Percentiles rank a stretch among this genome's conserved stretches.
Evolutionary conservation across 2,888 invertebrate genomes (phyloP).

Genomic region (Mechanitis mazaeus): DNA sequence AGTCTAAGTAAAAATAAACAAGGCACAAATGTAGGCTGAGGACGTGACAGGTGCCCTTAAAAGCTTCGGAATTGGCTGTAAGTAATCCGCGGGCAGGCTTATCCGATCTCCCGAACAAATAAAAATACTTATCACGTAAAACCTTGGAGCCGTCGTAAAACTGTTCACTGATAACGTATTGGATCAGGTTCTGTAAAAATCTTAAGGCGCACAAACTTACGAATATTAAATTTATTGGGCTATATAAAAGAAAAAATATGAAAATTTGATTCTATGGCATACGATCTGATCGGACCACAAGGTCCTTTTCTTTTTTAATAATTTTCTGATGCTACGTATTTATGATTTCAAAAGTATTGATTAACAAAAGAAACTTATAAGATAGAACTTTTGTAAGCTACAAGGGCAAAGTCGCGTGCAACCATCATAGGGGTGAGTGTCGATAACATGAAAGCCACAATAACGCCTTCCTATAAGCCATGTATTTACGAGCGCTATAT

Average conservation of each 20-base stretch:
- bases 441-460: slow-evolving; percentile 6
- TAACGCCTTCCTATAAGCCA: slow-evolving; percentile 1
- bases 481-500: slow-evolving; percentile 23
- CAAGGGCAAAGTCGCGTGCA: not conserved
- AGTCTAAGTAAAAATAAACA: slow-evolving; percentile 29
- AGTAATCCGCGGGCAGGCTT: slow-evolving; percentile 44
- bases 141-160: slow-evolving; percentile 26
- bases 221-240: not conserved
- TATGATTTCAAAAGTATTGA: not conserved
- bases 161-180: slow-evolving; percentile 18
- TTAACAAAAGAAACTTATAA: not conserved
- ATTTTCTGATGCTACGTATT: not conserved
- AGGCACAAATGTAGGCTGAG: slow-evolving; percentile 29
- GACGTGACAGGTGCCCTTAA: slow-evolving; percentile 44
- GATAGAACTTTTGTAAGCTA: not conserved
- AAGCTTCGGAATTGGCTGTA: slow-evolving; percentile 48
- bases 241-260: no score
- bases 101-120: slow-evolving; percentile 51
- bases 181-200: slow-evolving; percentile 11
- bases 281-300: no score
- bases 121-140: slow-evolving; percentile 66
- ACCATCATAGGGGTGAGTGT: not conserved
- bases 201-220: not conserved
- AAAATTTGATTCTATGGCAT: no score
- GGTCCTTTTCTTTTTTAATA: not conserved